A percentile compares a stretch with the other conserved stretches of the same genome.
These are phyloP conservation scores for Pegea sp. DNA, from an alignment of 23 tunicate species.

Conservation along the genomic window DNA sequence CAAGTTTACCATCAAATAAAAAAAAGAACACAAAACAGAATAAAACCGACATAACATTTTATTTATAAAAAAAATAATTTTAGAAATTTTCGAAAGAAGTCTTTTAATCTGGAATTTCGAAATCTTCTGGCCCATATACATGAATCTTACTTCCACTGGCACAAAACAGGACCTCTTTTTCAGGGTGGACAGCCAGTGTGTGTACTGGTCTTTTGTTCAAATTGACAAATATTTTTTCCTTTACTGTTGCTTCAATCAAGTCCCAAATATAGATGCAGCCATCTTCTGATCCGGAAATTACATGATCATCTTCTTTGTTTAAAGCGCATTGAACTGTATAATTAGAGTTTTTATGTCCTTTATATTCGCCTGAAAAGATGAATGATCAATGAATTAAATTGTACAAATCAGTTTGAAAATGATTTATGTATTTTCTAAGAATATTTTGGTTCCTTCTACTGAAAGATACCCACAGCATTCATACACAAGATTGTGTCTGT, in stretches of 20 bases:
- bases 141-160: constrained; percentile 43
- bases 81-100: no score
- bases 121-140: constrained; percentile 14
- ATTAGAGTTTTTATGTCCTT: constrained; percentile 61
- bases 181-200: constrained; percentile 53
- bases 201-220: constrained; percentile 17
- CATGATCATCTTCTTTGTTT: constrained; percentile 66
- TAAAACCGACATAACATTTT: no score
- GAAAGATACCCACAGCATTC: no score
- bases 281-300: constrained; percentile 83
- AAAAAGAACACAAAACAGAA: no score
- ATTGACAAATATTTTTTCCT: constrained; percentile 19
- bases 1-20: no score
- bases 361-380: constrained; percentile 54
- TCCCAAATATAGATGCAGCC: constrained; percentile 74
- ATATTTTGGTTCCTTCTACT: no score
- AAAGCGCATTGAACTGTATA: constrained; percentile 71
- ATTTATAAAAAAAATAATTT: no score
- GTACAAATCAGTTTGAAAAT: background rate
- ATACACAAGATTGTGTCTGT: no score
- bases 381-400: background rate
- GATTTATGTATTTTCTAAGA: no score
- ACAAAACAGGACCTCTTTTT: constrained; percentile 33
- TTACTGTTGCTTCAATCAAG: constrained; percentile 51
- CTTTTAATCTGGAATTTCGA: no score